Conservation (phyloP, 2,113 vertebrate species). For the Setophaga petechia region DNA sequence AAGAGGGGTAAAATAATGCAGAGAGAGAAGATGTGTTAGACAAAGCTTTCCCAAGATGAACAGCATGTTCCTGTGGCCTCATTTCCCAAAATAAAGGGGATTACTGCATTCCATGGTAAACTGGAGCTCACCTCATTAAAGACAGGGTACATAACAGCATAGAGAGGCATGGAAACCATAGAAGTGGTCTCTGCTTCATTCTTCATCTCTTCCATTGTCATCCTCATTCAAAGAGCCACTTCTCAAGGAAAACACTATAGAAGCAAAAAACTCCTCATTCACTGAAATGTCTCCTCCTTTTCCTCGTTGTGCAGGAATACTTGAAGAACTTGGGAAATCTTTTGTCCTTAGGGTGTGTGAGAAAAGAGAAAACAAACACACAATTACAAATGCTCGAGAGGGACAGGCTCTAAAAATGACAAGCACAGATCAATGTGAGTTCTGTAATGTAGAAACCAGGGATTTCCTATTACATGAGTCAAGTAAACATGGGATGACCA, state of each 20-base stretch:
- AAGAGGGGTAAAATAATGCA: background rate
- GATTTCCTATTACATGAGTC: background rate
- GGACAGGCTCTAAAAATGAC: background rate
- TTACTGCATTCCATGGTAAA: background rate
- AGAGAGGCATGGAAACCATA: constrained; percentile 92
- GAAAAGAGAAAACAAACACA: background rate
- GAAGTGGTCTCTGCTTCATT: constrained; percentile 92
- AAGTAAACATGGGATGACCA: background rate
- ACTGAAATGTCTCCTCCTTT: constrained; percentile 66
- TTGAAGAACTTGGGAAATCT: constrained; percentile 18
- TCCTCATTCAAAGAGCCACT: constrained; percentile 89
- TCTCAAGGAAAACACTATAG: constrained; percentile 79
- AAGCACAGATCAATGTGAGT: background rate
- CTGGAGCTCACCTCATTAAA: constrained; percentile 85
- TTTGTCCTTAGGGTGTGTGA: background rate
- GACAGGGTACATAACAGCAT: constrained; percentile 94
- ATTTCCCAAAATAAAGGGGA: background rate
- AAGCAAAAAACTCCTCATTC: constrained; percentile 81
- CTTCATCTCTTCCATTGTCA: constrained; percentile 98
- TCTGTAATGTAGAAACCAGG: background rate
- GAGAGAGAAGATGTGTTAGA: background rate
- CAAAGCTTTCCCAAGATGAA: background rate
- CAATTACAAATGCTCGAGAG: background rate
- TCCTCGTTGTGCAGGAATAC: constrained; percentile 52
- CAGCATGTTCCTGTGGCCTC: background rate